Base-by-base conservation (phyloP, 2,797 vertebrate genomes). In the Molossus molossus region DNA sequence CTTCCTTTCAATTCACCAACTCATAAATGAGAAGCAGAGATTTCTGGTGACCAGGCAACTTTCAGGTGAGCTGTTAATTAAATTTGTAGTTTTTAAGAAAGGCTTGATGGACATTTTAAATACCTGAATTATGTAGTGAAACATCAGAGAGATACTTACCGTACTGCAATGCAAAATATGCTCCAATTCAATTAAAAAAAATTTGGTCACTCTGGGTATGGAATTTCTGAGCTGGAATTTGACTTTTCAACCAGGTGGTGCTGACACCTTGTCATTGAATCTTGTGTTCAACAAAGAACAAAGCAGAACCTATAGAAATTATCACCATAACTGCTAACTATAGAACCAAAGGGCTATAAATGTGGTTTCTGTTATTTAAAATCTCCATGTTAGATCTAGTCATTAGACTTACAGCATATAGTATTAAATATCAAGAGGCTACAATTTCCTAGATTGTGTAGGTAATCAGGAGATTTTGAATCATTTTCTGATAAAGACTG, bases 191-290 rank as follows among this genome's bases (percentile, higher is more conserved):
- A n/a, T 48, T 9, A 69, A 64, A 62, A 87, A 65, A 72, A 45
- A 55, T 1, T 12, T 21, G 45, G 33, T 64, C 3, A 70, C 27
- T 86, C 25, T 91, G 11, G 6, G 12, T 77, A 40, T 73, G 25
- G n/a, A 50, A 87, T 70, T 96, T 82, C 13, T 23, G 60, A 88
- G 11, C 5, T 93, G n/a, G 10, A 91, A 62, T 87, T 81, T 80
- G 17, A 58, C 55, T 81, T 86, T 89, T 93, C 27, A 14, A 5
- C 3, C 37, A 14, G 7, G 0, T 69, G 7, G 7, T 60, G 29
- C 18, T 95, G 62, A 11, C 37, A 29, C n/a, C 15, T 89, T 62
- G 33, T 17, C 58, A 9, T 18, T 12, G 53, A 12, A 89, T 33
- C 23, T 27, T 62, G 58, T 84, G 21, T 73, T 58, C 67, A 81